Base-by-base conservation (phyloP, 2,888 invertebrate species). In the Tineola bisselliella region DNA sequence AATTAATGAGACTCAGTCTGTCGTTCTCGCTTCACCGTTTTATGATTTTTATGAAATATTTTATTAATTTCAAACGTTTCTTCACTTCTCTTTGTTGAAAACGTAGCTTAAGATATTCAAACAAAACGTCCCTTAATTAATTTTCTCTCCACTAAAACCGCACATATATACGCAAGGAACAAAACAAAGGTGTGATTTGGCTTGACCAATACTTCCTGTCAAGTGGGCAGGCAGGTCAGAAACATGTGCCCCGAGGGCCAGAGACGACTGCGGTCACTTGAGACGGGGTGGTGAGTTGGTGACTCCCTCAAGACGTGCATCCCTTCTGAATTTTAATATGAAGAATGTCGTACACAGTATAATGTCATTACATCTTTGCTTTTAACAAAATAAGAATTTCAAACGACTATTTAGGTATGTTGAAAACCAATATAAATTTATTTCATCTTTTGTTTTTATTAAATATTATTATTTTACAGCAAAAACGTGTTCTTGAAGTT, bases 201-300 rank as follows among this genome's bases (percentile, higher is more conserved):
- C 54, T 15, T 33, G 58, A 58, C 58, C 33, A 25, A 31, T 30
- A 33, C 58, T 56, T 56, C 56, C 48, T 15, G 25, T 58, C 58
- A 33, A 58, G 19, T 17, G 31, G 58, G n/a, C 6, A 13, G 58
- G n/a, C 6, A 25, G 33, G 58, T 58, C 58, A 58, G 33, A 58
- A 58, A 58, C 58, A 58, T 58, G 33, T 13, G 58, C 33, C 33
- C n/a, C 30, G 58, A 33, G 58, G 58, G 56, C 8, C n/a, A 30
- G 58, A 17, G 15, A 25, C 25, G 25, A 31, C 33, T 31, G 54
- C 25, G 54, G 54, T 54, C 54, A 54, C 54, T 54, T 33, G 58
- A 33, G 31, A 58, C 56, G 56, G 30, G 56, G 48, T 48, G 13
- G 48, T 25, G 54, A 13, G 56, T 8, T 48, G 13, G 48, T 25